Percentiles rank a stretch among this genome's conserved stretches.
These are phyloP conservation scores for Cinclus mexicanus DNA, from an alignment of 2,113 vertebrate species.

Conservation along the genomic window DNA sequence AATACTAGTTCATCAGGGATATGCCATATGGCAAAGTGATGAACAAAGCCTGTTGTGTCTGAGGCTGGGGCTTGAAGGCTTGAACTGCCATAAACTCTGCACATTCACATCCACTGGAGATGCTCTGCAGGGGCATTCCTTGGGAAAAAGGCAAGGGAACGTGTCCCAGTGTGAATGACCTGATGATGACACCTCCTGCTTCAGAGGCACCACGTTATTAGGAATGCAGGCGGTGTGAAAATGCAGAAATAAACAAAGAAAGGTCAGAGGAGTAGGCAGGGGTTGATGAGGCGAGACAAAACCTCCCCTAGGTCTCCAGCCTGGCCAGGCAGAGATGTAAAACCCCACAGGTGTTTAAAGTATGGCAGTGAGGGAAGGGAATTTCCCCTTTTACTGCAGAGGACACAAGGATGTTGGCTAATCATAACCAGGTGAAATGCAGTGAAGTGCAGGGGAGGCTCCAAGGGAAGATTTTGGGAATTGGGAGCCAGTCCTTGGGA, in stretches of 20 bases:
- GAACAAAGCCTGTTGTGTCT: neutral
- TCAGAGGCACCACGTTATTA: accelerated
- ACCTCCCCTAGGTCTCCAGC: neutral
- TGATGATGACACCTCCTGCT: neutral
- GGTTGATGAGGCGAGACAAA: neutral
- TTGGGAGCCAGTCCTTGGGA: neutral
- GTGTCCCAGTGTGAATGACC: neutral
- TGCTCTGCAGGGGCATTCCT: neutral
- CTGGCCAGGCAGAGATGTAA: neutral
- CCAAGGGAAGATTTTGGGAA: neutral
- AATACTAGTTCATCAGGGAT: neutral
- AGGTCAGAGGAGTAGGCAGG: neutral
- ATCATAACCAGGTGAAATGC: neutral
- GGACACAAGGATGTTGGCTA: accelerated
- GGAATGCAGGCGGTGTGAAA: neutral
- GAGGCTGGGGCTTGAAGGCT: neutral
- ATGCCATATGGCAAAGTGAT: neutral
- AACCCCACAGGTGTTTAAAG: neutral
- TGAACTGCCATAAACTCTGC: neutral
- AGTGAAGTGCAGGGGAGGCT: neutral
- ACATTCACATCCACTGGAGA: neutral
- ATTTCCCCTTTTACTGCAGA: neutral
- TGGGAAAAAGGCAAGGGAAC: neutral
- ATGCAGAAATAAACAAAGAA: neutral
- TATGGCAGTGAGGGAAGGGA: neutral